Conservation (phyloP, 2,797 vertebrate species). For the Eremophila alpestris region DNA sequence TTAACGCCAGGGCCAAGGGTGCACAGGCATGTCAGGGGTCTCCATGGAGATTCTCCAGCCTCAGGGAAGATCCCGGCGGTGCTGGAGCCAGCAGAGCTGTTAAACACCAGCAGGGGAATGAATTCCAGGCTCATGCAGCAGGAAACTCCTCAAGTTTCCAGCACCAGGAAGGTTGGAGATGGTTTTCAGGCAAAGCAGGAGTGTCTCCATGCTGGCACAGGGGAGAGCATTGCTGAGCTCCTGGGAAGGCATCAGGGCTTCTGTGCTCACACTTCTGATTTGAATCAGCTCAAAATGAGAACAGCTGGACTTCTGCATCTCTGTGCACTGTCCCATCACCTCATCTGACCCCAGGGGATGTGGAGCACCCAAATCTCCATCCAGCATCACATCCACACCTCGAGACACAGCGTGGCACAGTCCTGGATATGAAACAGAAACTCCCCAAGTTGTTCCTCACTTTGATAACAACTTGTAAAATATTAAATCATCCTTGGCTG, state of each 20-base stretch:
- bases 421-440: not conserved
- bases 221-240: not conserved
- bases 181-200: not conserved
- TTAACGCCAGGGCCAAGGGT: not conserved
- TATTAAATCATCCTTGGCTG: not conserved
- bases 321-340: not conserved
- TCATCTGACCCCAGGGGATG: not conserved
- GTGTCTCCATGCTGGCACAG: not conserved
- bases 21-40: not conserved
- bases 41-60: not conserved
- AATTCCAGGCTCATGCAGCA: not conserved
- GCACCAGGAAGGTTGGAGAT: not conserved
- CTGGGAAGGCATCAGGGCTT: not conserved
- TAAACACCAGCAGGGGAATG: not conserved
- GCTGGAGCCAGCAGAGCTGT: not conserved
- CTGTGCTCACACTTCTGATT: not conserved
- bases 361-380: not conserved
- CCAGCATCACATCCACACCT: not conserved
- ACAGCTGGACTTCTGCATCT: not conserved
- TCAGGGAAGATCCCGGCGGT: not conserved
- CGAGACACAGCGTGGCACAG: not conserved
- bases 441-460: not conserved
- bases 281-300: not conserved
- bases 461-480: not conserved
- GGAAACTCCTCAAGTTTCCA: not conserved